These are phyloP conservation scores for Epizoanthus illoricatus DNA, from an alignment of 92 coral and sea anemone species.

Conservation along the genomic window DNA sequence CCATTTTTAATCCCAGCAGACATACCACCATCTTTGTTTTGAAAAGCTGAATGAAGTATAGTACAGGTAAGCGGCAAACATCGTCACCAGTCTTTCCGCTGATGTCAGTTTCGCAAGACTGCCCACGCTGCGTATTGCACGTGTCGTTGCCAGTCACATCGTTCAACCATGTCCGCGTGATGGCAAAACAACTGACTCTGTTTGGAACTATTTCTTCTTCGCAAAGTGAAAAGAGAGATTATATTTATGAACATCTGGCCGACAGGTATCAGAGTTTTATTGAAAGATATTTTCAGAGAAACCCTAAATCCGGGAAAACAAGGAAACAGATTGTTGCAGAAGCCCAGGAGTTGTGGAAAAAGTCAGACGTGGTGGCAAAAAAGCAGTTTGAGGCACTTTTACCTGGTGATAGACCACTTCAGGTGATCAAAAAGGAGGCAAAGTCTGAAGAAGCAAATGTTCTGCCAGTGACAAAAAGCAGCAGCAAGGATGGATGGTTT, in stretches of 20 bases:
- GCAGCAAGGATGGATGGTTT: conserved; percentile 29
- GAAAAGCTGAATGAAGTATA: neutral
- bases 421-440: neutral
- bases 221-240: conserved; percentile 19
- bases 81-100: conserved; percentile 24
- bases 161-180: conserved; percentile 11
- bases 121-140: too few relatives aligned
- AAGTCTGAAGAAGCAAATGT: neutral
- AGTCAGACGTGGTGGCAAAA: conserved; percentile 9
- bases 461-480: conserved; percentile 15
- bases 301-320: conserved; percentile 19
- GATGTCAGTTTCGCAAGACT: neutral
- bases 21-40: conserved; percentile 10
- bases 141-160: neutral
- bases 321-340: conserved; percentile 21
- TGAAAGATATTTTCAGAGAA: conserved; percentile 22
- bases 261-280: conserved; percentile 23
- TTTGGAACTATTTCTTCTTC: conserved; percentile 16
- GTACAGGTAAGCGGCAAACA: conserved; percentile 10
- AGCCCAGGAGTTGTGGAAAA: conserved; percentile 15
- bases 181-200: conserved; percentile 26
- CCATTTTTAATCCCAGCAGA: too few relatives aligned
- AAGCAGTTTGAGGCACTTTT: neutral
- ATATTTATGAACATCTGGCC: conserved; percentile 26
- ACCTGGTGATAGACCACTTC: conserved; percentile 11